Evolutionary conservation across 2,888 invertebrate genomes (phyloP).

Genomic region (Troilus luridus): DNA sequence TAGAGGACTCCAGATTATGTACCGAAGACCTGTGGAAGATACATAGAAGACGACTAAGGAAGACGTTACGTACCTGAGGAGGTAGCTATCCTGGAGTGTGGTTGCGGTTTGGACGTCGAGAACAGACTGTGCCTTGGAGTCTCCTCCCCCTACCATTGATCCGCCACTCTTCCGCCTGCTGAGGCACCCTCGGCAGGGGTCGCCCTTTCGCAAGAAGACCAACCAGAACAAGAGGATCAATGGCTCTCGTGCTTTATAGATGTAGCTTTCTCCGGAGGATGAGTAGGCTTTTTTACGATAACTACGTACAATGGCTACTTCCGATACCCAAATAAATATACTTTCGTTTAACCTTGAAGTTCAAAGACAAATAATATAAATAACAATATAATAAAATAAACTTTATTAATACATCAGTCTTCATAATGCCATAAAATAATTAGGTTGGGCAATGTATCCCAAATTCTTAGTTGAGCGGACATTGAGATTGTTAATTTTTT

Average conservation of each 20-base stretch:
- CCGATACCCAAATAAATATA: too few species aligned
- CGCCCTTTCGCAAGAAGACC: neutral
- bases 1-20: neutral
- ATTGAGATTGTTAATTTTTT: too few species aligned
- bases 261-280: constrained; percentile 6
- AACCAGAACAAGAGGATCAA: constrained; percentile 22
- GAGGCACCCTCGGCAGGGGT: neutral
- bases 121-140: neutral
- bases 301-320: too few species aligned
- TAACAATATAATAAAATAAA: too few species aligned
- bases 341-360: too few species aligned
- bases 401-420: too few species aligned
- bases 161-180: constrained; percentile 26
- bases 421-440: too few species aligned
- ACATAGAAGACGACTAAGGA: neutral
- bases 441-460: too few species aligned
- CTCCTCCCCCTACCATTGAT: constrained; percentile 5
- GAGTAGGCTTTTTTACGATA: neutral
- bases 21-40: neutral
- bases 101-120: neutral
- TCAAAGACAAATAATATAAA: too few species aligned
- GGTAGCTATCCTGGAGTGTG: constrained; percentile 2
- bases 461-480: too few species aligned
- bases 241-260: neutral
- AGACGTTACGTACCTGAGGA: neutral